Percentiles rank a stretch among this genome's conserved stretches.
Evolutionary conservation across 2,113 vertebrate genomes (phyloP).

Genomic region (Neofelis nebulosa): DNA sequence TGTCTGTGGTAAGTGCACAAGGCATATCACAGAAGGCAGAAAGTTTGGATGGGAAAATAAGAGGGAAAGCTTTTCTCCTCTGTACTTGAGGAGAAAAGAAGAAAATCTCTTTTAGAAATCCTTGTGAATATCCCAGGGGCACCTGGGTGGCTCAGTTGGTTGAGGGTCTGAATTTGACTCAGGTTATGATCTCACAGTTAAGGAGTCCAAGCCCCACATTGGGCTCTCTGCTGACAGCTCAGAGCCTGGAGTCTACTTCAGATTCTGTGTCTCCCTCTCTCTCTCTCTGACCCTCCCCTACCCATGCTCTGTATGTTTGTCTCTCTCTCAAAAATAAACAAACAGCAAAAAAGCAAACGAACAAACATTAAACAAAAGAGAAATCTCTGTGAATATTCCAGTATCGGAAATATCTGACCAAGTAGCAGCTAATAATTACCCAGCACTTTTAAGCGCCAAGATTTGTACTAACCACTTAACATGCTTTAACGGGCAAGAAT

Average conservation of each 20-base stretch:
- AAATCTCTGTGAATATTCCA: neutral
- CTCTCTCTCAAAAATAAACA: too few relatives aligned
- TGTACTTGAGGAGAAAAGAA: neutral
- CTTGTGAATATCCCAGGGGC: neutral
- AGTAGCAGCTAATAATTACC: neutral
- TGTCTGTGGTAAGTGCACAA: slow-evolving; percentile 9
- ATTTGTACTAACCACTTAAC: neutral
- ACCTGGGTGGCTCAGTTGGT: too few relatives aligned
- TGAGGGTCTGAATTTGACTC: too few relatives aligned
- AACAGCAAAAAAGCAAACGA: too few relatives aligned
- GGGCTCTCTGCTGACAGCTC: too few relatives aligned
- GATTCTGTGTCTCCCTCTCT: too few relatives aligned
- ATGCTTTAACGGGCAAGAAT: neutral
- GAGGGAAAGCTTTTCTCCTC: neutral
- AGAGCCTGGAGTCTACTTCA: too few relatives aligned
- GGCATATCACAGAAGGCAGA: neutral
- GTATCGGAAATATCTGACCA: neutral
- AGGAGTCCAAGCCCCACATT: too few relatives aligned
- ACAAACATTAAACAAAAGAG: too few relatives aligned
- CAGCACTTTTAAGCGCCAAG: neutral
- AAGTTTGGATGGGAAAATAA: neutral
- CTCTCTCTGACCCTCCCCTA: too few relatives aligned
- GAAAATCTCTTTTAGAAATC: neutral
- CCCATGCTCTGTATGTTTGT: too few relatives aligned
- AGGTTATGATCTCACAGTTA: too few relatives aligned